Conservation (phyloP, 2,888 invertebrate genomes). For the Theodoxus fluviatilis region DNA sequence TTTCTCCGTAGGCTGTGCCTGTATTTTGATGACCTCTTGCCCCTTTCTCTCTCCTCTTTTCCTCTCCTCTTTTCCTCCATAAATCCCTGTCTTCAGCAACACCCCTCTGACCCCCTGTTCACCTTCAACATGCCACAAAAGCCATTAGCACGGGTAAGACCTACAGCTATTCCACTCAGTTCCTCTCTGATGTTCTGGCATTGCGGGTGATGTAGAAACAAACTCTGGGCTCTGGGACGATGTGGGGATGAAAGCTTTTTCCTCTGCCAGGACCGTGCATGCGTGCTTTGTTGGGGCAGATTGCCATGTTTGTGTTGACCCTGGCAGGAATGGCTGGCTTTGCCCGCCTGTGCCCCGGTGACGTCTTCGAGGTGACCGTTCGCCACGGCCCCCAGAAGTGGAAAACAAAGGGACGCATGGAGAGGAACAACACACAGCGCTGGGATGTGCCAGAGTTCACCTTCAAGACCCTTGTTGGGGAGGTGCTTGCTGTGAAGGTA, state of each 20-base stretch:
- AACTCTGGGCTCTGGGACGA: not conserved
- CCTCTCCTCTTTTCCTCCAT: not conserved
- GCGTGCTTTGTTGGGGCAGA: not conserved
- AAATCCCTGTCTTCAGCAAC: too few relatives aligned
- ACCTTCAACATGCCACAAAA: too few relatives aligned
- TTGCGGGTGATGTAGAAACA: not conserved
- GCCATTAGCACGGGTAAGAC: too few relatives aligned
- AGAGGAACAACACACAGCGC: conserved; percentile 67
- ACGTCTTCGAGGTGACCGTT: conserved; percentile 70
- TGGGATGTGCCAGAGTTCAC: conserved; percentile 67
- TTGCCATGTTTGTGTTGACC: not conserved
- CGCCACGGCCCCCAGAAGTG: conserved; percentile 71
- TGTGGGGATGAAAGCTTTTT: not conserved
- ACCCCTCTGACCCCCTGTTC: too few relatives aligned
- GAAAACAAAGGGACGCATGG: conserved; percentile 69
- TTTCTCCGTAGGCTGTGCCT: too few relatives aligned
- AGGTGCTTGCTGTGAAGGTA: conserved; percentile 69
- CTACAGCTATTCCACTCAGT: too few relatives aligned
- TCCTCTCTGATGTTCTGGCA: not conserved
- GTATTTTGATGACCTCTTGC: not conserved
- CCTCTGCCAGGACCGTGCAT: not conserved
- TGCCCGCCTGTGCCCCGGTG: conserved; percentile 70
- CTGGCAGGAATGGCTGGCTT: conserved; percentile 70
- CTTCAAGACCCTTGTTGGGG: conserved; percentile 68
- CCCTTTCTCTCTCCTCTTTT: not conserved